These are phyloP conservation scores for Oreochromis grahami DNA, from an alignment of 2,797 vertebrate genomes.

Conservation along the genomic window DNA sequence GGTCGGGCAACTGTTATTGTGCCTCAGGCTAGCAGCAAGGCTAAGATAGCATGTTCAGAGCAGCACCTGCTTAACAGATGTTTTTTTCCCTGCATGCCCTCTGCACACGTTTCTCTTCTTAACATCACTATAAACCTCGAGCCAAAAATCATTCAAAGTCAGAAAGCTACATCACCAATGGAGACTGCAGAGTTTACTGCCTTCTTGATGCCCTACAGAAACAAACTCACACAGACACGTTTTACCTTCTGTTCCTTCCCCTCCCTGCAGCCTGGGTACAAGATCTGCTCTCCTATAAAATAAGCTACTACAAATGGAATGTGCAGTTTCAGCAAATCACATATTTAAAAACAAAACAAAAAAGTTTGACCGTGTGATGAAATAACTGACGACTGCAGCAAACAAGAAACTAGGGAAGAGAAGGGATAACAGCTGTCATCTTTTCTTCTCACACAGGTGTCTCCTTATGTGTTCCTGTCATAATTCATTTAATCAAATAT, in stretches of 20 bases:
- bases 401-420: background rate
- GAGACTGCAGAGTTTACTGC: background rate
- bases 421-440: background rate
- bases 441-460: background rate
- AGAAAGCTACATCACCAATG: background rate
- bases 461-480: background rate
- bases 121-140: background rate
- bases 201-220: background rate
- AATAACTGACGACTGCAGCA: background rate
- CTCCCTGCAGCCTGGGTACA: background rate
- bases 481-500: background rate
- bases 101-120: background rate
- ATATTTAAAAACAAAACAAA: background rate
- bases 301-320: background rate
- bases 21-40: background rate
- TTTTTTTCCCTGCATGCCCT: background rate
- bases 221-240: background rate
- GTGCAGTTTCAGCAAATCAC: constrained; percentile 11
- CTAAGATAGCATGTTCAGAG: background rate
- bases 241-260: background rate
- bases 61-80: background rate
- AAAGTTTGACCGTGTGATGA: background rate
- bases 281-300: background rate
- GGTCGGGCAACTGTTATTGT: background rate
- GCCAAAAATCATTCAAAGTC: background rate